Evolutionary conservation across 2,797 vertebrate species (phyloP), one percentile per base, ranked within the genome.

Genomic region (Bradypodion ventrale): DNA sequence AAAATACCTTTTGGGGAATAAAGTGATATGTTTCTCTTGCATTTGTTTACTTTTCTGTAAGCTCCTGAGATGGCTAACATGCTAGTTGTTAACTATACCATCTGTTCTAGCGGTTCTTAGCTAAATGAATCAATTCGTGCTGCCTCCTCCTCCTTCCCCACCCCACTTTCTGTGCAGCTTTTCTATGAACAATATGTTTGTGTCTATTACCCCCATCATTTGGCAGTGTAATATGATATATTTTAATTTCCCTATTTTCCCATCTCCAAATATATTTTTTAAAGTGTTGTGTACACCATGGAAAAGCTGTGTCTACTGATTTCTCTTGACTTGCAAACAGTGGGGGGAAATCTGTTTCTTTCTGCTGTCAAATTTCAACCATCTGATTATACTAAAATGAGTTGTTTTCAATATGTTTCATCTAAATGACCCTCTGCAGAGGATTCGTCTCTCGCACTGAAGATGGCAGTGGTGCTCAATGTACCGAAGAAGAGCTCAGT

Each of bases 21-120:
- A 95, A 95, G 93, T 94, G 92, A 92, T 94, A 94, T 92, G 82
- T 82, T 93, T 94, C 92, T 92, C 92, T 91, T 85, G 87, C 91
- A 92, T 93, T 96, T 96, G 95, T 96, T 96, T 96, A 95, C 94
- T 95, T 95, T 93, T 90, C 87, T 92, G 90, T 86, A 94, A 95
- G 94, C 94, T 96, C 96, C 94, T 95, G 95, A 95, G 95, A 96
- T 95, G 95, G 95, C 96, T 96, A 96, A 95, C 95, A 95, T 92
- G 90, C 92, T 95, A 95, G 95, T 95, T 96, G 95, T 95, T 96
- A 96, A 96, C 96, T 95, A 93, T 93, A 93, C 96, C 96, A 96
- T 96, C 96, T 96, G 96, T 93, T 96, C 93, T 44, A 94, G 90
- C 91, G 92, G 89, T 90, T 92, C 91, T 95, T 93, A 88, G 93